Base-by-base conservation (phyloP, 2,113 vertebrate genomes). In the Hylia prasina region DNA sequence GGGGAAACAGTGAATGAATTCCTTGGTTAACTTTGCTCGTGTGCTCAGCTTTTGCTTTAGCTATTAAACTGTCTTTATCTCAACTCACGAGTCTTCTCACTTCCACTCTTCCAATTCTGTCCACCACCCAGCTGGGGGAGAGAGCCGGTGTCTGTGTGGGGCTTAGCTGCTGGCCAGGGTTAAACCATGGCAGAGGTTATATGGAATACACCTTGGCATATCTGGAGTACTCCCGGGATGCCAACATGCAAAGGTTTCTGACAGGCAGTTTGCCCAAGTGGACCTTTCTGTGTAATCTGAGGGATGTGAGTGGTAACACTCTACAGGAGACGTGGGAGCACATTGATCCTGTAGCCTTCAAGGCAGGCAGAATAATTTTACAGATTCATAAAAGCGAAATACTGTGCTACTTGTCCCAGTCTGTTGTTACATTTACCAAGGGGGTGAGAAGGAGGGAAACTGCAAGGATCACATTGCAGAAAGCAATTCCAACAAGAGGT, bases 401-500 rank as follows among this genome's bases (percentile, higher is more conserved):
- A 28, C 21, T 31, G 16, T 24, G 20, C 21, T 40, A 20, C 37
- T 69, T 71, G 27, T 70, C 47, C 28, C 65, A 58, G 0, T 23
- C 56, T 87, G 7, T 47, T 42, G 47, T 37, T 37, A 20, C 3
- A 30, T 57, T 87, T 53, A 35, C 47, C 44, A 48, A 30, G 24
- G 16, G 13, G 13, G 4, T 0, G 82, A 30, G 39, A 25, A 60
- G 24, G 23, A 76, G 27, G 56, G 57, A 51, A 72, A 28, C 20
- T 17, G 45, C 24, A 64, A 31, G 0, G 12, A 71, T 51, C 1
- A 2, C 48, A 12, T 4, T 93, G 92, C 92, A 95, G 85, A 63
- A 69, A 90, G 30, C 71, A 65, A 73, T 93, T 54, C 68, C 68
- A 94, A 83, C 82, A 5, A 86, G 85, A 96, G 94, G 71, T 93